Conservation (phyloP, 2,888 invertebrate species). For the Sphecodes monilicornis region DNA sequence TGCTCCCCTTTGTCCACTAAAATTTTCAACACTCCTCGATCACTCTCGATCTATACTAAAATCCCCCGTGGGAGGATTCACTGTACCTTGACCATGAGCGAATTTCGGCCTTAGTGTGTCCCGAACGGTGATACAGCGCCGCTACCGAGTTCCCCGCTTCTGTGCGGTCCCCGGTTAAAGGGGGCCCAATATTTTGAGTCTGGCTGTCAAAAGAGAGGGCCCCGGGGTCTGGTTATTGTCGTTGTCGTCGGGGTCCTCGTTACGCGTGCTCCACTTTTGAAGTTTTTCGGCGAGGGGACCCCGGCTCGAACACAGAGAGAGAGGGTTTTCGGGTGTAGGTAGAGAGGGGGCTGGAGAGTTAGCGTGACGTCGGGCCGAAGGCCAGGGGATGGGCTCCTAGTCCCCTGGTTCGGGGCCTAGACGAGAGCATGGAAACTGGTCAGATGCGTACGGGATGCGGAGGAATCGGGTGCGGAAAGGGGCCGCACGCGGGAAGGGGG, state of each 20-base stretch:
- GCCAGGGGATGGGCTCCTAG: conserved; percentile 54
- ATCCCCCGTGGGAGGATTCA: not conserved
- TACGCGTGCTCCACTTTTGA: conserved; percentile 66
- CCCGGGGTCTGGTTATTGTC: conserved; percentile 50
- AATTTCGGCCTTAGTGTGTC: not conserved
- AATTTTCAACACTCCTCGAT: not conserved
- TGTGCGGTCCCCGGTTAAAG: conserved; percentile 58
- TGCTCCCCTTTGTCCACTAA: not conserved
- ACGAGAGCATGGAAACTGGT: conserved; percentile 78
- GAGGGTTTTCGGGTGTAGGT: not conserved
- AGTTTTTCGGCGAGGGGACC: conserved; percentile 38
- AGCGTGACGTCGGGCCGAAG: conserved; percentile 4
- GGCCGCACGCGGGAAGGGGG: conserved; percentile 28
- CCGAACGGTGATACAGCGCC: not conserved
- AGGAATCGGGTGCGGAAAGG: conserved; percentile 36
- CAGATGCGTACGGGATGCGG: conserved; percentile 63
- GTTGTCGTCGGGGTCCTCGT: conserved; percentile 52
- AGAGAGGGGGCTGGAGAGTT: conserved; percentile 39
- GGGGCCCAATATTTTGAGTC: conserved; percentile 68
- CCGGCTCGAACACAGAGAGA: conserved; percentile 12
- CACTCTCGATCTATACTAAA: not conserved
- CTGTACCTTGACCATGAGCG: not conserved
- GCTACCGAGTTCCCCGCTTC: conserved; percentile 43
- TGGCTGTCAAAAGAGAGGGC: conserved; percentile 63
- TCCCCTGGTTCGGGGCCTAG: conserved; percentile 63